These are phyloP conservation scores for Sylvietta virens DNA, from an alignment of 2,113 vertebrate genomes.

Conservation along the genomic window DNA sequence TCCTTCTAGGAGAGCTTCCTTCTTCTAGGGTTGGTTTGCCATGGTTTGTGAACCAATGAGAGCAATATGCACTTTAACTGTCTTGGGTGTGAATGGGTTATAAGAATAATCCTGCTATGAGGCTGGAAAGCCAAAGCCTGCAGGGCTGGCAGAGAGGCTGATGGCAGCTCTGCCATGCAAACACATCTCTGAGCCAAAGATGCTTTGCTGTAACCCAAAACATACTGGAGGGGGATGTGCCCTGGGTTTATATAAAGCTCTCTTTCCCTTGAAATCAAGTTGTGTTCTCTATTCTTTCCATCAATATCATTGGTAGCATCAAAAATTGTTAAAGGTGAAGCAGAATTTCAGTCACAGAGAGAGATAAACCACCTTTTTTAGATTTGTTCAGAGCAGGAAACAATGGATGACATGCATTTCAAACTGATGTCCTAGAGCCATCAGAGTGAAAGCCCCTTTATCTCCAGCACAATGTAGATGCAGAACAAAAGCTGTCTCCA, in stretches of 20 bases:
- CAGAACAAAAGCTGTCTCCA: constrained; percentile 38
- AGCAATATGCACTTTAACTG: not conserved
- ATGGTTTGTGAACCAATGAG: not conserved
- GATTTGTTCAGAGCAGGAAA: not conserved
- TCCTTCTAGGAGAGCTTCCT: not conserved
- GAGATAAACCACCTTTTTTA: not conserved
- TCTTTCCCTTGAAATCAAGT: not conserved
- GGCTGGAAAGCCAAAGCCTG: not conserved
- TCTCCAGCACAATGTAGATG: constrained; percentile 30
- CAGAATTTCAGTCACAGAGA: not conserved
- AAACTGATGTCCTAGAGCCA: not conserved
- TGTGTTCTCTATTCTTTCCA: not conserved
- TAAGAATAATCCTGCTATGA: not conserved
- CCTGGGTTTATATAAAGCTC: not conserved
- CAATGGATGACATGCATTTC: not conserved
- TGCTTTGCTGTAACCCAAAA: not conserved
- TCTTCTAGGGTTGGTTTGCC: not conserved
- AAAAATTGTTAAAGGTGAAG: not conserved
- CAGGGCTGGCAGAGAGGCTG: not conserved
- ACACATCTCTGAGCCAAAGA: not conserved
- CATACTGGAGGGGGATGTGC: not conserved
- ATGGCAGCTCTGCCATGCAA: not conserved
- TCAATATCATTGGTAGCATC: not conserved
- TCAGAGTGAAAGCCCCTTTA: not conserved
- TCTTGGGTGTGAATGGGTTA: not conserved